A percentile compares a stretch with the other conserved stretches of the same genome.
Conservation (phyloP, 2,888 invertebrate genomes). For the Ditula angustiorana region DNA sequence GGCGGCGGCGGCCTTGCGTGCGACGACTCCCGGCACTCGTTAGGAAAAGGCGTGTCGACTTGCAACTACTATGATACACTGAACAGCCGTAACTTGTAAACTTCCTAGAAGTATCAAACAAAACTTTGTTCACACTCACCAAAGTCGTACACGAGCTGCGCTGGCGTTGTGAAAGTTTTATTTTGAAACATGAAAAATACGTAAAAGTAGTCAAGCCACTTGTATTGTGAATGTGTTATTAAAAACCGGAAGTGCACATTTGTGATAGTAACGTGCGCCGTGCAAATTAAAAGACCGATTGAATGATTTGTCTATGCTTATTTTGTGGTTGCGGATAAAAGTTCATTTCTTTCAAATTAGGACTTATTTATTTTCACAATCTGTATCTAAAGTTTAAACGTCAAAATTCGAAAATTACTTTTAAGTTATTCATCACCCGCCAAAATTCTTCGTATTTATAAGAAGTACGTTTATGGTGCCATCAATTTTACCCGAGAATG, state of each 20-base stretch:
- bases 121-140: slow-evolving; percentile 21
- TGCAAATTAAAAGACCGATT: not conserved
- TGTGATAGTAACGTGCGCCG: not conserved
- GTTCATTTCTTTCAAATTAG: not conserved
- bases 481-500: slow-evolving; percentile 12
- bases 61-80: slow-evolving; percentile 67
- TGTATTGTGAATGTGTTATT: not conserved
- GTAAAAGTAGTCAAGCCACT: not conserved
- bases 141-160: not conserved
- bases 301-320: slow-evolving; percentile 31
- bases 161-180: slow-evolving; percentile 2
- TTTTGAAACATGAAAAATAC: not conserved
- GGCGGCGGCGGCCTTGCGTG: slow-evolving; percentile 83
- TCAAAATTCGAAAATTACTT: slow-evolving; percentile 13
- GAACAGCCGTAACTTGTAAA: slow-evolving; percentile 56
- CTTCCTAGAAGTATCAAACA: slow-evolving; percentile 40
- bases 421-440: slow-evolving; percentile 20
- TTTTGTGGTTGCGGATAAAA: not conserved
- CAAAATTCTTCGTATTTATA: slow-evolving; percentile 1
- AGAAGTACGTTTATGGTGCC: not conserved
- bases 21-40: slow-evolving; percentile 84
- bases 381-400: slow-evolving; percentile 9
- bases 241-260: slow-evolving; percentile 16
- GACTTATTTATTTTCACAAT: slow-evolving; percentile 1
- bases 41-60: slow-evolving; percentile 85